phyloP scores from a whole-genome alignment of 2,888 invertebrate species.

The Rhingia rostrata region DNA sequence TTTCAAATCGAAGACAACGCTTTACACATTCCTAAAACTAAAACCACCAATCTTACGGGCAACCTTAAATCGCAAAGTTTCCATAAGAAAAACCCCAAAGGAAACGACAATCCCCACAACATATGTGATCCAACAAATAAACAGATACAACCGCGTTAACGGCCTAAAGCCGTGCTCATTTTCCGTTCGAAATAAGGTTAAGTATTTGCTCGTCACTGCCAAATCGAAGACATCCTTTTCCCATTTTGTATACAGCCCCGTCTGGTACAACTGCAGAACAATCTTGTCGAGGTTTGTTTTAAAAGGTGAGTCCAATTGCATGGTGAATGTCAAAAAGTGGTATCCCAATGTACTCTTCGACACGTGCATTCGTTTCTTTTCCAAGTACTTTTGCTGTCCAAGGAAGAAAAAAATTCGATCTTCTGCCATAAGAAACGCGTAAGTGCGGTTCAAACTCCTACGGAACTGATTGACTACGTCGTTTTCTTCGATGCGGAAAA shows the following conservation, averaged over 20 bases:
- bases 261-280: constrained; percentile 55
- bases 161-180: constrained; percentile 30
- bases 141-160: constrained; percentile 32
- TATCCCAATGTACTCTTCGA: constrained; percentile 34
- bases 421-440: constrained; percentile 46
- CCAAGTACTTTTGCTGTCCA: constrained; percentile 56
- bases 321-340: constrained; percentile 45
- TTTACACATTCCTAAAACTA: background rate
- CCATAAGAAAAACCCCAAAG: background rate
- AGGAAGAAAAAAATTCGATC: constrained; percentile 57
- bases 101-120: constrained; percentile 15
- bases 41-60: background rate
- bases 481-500: constrained; percentile 41
- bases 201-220: constrained; percentile 51
- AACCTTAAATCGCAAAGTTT: constrained; percentile 19
- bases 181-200: constrained; percentile 45
- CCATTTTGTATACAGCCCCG: constrained; percentile 58
- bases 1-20: no score
- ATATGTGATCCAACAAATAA: constrained; percentile 39
- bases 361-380: constrained; percentile 47
- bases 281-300: constrained; percentile 53
- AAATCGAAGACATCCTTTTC: constrained; percentile 52
- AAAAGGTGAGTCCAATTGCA: constrained; percentile 64
- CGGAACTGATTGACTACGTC: constrained; percentile 54
- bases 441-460: constrained; percentile 41